Conservation (phyloP, 1,140 invertebrate genomes). For the Lepidurus arcticus region DNA sequence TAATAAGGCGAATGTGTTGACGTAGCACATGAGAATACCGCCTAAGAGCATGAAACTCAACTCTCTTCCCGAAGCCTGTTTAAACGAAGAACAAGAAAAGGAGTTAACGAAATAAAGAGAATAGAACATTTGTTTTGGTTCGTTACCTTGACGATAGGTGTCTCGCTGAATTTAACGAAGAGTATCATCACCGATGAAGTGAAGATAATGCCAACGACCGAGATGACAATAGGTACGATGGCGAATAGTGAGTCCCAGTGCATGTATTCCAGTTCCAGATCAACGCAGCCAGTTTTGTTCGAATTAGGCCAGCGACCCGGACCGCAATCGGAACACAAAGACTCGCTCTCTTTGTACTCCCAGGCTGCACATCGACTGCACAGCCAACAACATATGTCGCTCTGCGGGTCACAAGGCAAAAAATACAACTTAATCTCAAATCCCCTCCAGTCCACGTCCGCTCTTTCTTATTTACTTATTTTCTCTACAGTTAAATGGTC, state of each 20-base stretch:
- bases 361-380: conserved; percentile 53
- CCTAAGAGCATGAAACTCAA: conserved; percentile 54
- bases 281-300: conserved; percentile 44
- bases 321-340: conserved; percentile 54
- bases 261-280: conserved; percentile 52
- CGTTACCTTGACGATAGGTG: conserved; percentile 47
- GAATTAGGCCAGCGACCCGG: conserved; percentile 46
- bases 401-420: conserved; percentile 36
- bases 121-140: neutral
- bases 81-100: neutral
- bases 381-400: conserved; percentile 50
- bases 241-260: conserved; percentile 52
- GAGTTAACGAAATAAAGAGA: neutral
- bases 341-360: conserved; percentile 55
- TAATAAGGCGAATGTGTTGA: conserved; percentile 51
- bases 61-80: conserved; percentile 52
- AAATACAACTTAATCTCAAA: neutral
- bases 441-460: too few species aligned
- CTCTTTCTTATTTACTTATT: too few species aligned
- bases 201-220: conserved; percentile 50
- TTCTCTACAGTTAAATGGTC: too few species aligned
- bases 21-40: conserved; percentile 49
- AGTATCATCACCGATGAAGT: conserved; percentile 49
- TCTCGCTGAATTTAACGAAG: conserved; percentile 46
- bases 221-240: conserved; percentile 51